Evolutionary conservation across 2,797 vertebrate genomes (phyloP).

Genomic region (Distichodus sexfasciatus): DNA sequence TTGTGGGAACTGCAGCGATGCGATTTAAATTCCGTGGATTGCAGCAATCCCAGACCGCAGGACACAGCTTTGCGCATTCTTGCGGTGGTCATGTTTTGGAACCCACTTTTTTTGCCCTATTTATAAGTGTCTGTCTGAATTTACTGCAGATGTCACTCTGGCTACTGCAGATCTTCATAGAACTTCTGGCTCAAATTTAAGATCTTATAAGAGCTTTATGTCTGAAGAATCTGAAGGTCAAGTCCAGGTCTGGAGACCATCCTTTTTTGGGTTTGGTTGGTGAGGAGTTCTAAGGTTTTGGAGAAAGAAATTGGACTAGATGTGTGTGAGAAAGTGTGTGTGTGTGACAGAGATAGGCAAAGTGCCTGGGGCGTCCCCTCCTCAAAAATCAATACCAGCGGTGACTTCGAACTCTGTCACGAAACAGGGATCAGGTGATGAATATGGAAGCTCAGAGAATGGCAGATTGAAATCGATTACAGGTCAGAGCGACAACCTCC

Average conservation of each 20-base stretch:
- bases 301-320: no score
- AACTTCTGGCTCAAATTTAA: no score
- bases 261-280: no score
- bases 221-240: no score
- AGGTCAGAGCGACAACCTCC: slow-evolving; percentile 9
- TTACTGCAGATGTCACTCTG: slow-evolving; percentile 63
- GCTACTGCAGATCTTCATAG: slow-evolving; percentile 51
- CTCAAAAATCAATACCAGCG: slow-evolving; percentile 53
- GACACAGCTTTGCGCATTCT: slow-evolving; percentile 59
- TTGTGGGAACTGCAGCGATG: slow-evolving; percentile 55
- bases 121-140: slow-evolving; percentile 48
- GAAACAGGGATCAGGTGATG: slow-evolving; percentile 49
- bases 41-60: slow-evolving; percentile 69
- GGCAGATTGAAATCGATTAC: slow-evolving; percentile 46
- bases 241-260: no score
- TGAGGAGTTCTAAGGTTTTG: no score
- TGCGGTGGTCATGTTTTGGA: slow-evolving; percentile 59
- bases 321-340: slow-evolving; percentile 43
- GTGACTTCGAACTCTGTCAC: slow-evolving; percentile 56
- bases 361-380: slow-evolving; percentile 6
- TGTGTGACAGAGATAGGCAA: slow-evolving; percentile 34
- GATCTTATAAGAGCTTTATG: no score
- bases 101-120: slow-evolving; percentile 5
- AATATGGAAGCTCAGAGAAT: slow-evolving; percentile 35
- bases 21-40: slow-evolving; percentile 69